These are phyloP conservation scores for Meghimatium bilineatum DNA, from an alignment of 2,888 invertebrate genomes.

Conservation along the genomic window DNA sequence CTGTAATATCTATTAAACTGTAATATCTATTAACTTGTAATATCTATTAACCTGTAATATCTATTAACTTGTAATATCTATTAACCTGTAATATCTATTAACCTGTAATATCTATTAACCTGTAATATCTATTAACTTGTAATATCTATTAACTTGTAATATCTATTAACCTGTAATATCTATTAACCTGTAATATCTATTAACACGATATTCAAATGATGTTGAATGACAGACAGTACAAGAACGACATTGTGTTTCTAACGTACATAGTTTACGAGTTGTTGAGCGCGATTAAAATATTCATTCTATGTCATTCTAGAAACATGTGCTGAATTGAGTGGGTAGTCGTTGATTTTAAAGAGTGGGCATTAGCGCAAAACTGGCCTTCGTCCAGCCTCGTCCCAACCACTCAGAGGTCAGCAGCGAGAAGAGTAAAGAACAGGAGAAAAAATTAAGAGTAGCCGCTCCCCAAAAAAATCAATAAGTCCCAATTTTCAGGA, in stretches of 20 bases:
- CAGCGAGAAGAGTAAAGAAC: not conserved
- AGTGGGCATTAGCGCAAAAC: constrained; percentile 2
- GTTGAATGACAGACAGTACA: not conserved
- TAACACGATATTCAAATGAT: not conserved
- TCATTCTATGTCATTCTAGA: constrained; percentile 1
- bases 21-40: too few relatives aligned
- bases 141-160: too few relatives aligned
- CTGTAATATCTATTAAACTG: too few relatives aligned
- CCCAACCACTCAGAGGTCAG: not conserved
- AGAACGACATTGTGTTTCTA: not conserved
- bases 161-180: too few relatives aligned
- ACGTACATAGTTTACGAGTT: not conserved
- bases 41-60: too few relatives aligned
- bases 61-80: too few relatives aligned
- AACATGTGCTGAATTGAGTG: constrained; percentile 27
- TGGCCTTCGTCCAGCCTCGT: constrained; percentile 9
- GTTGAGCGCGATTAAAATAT: not conserved
- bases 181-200: too few relatives aligned
- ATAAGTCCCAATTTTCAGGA: constrained; percentile 52
- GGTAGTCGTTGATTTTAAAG: constrained; percentile 5
- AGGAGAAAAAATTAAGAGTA: not conserved
- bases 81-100: too few relatives aligned
- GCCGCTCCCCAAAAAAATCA: constrained; percentile 25
- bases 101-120: too few relatives aligned
- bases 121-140: too few relatives aligned